Evolutionary conservation across 2,797 vertebrate genomes (phyloP).

Genomic region (Manis pentadactyla): DNA sequence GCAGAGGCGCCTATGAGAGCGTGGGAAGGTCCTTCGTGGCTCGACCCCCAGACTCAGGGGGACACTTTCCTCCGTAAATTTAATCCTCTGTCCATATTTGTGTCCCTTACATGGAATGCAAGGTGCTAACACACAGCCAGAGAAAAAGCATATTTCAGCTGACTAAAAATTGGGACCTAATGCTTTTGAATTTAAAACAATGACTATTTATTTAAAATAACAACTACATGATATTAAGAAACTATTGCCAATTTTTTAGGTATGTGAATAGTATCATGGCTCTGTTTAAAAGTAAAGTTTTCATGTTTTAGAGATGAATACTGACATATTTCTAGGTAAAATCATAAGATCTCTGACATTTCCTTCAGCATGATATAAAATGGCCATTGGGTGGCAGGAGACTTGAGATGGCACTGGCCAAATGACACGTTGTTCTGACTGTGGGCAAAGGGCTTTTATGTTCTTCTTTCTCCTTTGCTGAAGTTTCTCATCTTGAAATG

Average conservation of each 20-base stretch:
- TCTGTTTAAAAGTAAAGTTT: background rate
- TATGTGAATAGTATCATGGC: background rate
- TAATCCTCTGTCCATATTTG: background rate
- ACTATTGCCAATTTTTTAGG: background rate
- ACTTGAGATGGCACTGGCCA: background rate
- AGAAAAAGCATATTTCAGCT: background rate
- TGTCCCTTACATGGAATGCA: background rate
- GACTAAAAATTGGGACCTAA: background rate
- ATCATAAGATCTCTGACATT: background rate
- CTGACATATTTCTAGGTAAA: background rate
- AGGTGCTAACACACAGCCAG: background rate
- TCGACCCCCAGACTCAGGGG: background rate
- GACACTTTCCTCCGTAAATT: background rate
- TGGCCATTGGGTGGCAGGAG: rapidly evolving
- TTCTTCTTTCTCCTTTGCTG: no score
- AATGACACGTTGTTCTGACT: rapidly evolving
- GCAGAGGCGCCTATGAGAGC: background rate
- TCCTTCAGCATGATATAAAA: background rate
- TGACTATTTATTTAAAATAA: background rate
- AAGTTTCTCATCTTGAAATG: background rate
- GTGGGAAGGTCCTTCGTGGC: background rate
- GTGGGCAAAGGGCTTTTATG: background rate
- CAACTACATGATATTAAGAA: background rate
- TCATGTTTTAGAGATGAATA: background rate
- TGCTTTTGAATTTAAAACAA: background rate